Evolutionary conservation across 2,888 invertebrate genomes (phyloP).

Genomic region (Endomychus coccineus): DNA sequence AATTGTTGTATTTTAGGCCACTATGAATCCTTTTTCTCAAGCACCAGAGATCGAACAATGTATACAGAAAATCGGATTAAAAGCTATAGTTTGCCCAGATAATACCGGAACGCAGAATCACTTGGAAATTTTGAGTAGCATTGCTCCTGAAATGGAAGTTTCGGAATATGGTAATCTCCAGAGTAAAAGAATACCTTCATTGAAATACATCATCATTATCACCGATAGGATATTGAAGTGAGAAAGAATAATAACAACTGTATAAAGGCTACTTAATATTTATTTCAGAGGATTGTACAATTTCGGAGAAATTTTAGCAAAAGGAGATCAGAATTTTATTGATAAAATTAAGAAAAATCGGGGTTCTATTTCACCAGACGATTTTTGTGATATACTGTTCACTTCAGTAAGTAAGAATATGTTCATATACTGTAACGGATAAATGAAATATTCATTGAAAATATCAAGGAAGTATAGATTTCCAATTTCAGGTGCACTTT

Average conservation of each 20-base stretch:
- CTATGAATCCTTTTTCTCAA: slow-evolving; percentile 70
- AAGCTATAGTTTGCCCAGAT: slow-evolving; percentile 58
- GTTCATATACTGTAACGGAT: no score
- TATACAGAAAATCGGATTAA: slow-evolving; percentile 61
- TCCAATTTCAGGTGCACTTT: no score
- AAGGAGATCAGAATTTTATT: slow-evolving; percentile 30
- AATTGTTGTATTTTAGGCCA: slow-evolving; percentile 61
- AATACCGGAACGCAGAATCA: slow-evolving; percentile 59
- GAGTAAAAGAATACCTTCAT: slow-evolving; percentile 44
- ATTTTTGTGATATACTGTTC: slow-evolving; percentile 70
- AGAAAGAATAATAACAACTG: slow-evolving; percentile 30
- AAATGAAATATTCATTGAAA: no score
- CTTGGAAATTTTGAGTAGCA: slow-evolving; percentile 52
- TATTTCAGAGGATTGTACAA: slow-evolving; percentile 37
- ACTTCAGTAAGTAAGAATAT: slow-evolving; percentile 67
- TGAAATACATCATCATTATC: slow-evolving; percentile 52
- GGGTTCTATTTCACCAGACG: slow-evolving; percentile 54
- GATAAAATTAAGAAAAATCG: slow-evolving; percentile 39
- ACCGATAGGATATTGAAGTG: slow-evolving; percentile 50
- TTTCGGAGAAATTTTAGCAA: slow-evolving; percentile 35
- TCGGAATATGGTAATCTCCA: slow-evolving; percentile 46
- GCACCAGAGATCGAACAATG: slow-evolving; percentile 63
- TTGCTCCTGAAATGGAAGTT: slow-evolving; percentile 53
- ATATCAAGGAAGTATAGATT: no score
- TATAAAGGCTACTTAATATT: no score